Base-by-base conservation (phyloP, 2,888 invertebrate genomes). In the Xestoiulus laeticollis region DNA sequence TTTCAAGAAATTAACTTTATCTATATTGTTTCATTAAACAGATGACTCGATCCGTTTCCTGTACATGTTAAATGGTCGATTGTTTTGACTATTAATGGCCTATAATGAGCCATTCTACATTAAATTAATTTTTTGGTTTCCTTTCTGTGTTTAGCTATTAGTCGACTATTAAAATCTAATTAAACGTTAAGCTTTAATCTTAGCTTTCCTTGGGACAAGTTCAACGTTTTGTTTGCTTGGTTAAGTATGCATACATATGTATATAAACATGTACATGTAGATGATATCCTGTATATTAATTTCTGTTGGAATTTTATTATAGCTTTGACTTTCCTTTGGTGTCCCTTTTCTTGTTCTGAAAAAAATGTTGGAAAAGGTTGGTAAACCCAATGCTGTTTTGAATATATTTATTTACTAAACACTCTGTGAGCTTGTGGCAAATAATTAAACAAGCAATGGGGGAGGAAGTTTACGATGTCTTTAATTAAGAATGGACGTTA, bases 401-500 rank as follows among this genome's bases (percentile, higher is more conserved):
- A 26, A 78, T 78, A 78, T 30, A 26, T 30, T 78, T 78, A 78
- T 78, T 78, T 78, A 30, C 30, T 26, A 14, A 78, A 30, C 78
- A 78, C 78, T 78, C 22, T 10, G 30, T 3, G 78, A 78, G 78
- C 30, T 4, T 30, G 30, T 78, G 78, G 14, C 78, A 30, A 26
- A 30, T 78, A 78, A 78, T 78, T 78, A 78, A 30, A 38, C 38
- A 38, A 38, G 38, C 30, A 22, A 19, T 10, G 12, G 10, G 30
- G 14, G 30, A 30, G 2, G 12, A 68, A 30, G 78, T 78, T 78
- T 78, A 78, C 78, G 78, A 78, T 30, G 78, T 30, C 78, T 78
- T 78, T 78, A 78, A 78, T 78, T 78, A 78, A 78, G 78, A 14
- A 78, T 30, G 78, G 78, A 78, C 78, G 78, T 78, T 78, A 78